Conservation (phyloP, 2,888 invertebrate genomes). For the Leucania comma region DNA sequence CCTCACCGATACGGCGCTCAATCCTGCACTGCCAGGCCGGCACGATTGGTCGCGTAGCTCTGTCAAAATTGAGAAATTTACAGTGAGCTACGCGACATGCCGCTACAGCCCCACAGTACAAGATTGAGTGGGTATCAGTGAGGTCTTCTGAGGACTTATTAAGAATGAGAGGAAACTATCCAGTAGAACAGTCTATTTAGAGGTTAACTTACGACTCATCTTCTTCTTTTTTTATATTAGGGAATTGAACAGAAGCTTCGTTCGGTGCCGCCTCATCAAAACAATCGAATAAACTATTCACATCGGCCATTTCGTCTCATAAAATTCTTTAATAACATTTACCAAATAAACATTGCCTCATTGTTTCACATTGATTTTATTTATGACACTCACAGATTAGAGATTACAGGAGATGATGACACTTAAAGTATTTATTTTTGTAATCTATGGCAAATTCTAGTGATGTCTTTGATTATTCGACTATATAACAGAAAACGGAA, state of each 20-base stretch:
- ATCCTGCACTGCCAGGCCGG: no score
- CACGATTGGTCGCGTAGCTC: no score
- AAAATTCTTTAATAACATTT: neutral
- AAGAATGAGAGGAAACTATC: conserved; percentile 2
- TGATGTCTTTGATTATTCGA: conserved; percentile 3
- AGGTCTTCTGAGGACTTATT: no score
- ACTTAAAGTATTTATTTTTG: neutral
- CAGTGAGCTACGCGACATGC: no score
- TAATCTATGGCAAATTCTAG: neutral
- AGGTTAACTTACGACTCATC: conserved; percentile 81
- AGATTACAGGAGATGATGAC: no score
- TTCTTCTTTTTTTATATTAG: conserved; percentile 72
- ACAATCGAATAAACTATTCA: conserved; percentile 85
- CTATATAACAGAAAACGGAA: neutral
- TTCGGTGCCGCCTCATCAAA: conserved; percentile 79
- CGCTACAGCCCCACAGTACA: no score
- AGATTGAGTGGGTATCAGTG: no score
- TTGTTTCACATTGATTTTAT: conserved; percentile 19
- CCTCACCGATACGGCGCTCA: no score
- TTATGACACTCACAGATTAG: no score
- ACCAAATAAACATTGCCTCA: conserved; percentile 5
- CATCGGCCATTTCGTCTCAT: conserved; percentile 75
- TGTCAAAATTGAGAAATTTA: no score
- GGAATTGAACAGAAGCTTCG: conserved; percentile 75
- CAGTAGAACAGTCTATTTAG: conserved; percentile 45